phyloP scores from a whole-genome alignment of 2,888 invertebrate species.

The Erannis defoliaria region DNA sequence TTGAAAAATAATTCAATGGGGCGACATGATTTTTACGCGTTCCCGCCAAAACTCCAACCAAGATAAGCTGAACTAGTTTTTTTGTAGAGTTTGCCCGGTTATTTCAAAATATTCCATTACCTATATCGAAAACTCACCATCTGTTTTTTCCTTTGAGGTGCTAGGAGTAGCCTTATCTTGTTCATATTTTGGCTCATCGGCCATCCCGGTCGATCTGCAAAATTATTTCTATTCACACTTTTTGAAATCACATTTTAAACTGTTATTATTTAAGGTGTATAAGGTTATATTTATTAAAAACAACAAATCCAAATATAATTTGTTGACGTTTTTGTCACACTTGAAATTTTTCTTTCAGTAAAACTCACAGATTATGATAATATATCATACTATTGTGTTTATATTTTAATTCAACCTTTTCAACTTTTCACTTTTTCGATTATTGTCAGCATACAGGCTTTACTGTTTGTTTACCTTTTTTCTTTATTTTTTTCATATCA shows the following conservation, averaged over 20 bases:
- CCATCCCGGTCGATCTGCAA: slow-evolving; percentile 12
- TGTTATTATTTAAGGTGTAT: background rate
- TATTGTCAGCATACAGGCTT: background rate
- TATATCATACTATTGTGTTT: too few relatives aligned
- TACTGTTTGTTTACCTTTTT: slow-evolving; percentile 10
- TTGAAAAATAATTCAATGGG: too few relatives aligned
- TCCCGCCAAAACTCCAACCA: too few relatives aligned
- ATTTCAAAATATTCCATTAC: too few relatives aligned
- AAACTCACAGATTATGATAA: slow-evolving; percentile 4
- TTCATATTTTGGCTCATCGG: slow-evolving; percentile 10
- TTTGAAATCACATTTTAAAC: slow-evolving; percentile 7
- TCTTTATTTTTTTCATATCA: slow-evolving; percentile 8
- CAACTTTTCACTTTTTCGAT: background rate
- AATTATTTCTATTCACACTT: slow-evolving; percentile 3
- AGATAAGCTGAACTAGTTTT: too few relatives aligned
- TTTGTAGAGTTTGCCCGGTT: too few relatives aligned
- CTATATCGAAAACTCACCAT: slow-evolving; percentile 15
- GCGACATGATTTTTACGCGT: too few relatives aligned
- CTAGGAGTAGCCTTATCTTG: slow-evolving; percentile 8
- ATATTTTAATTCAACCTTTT: background rate
- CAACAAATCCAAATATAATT: background rate
- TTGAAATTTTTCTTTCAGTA: background rate
- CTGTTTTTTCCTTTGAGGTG: slow-evolving; percentile 13
- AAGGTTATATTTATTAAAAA: background rate
- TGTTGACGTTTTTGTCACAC: slow-evolving; percentile 13